phyloP scores from a whole-genome alignment of 2,797 vertebrate species.

The Thunnus albacares region DNA sequence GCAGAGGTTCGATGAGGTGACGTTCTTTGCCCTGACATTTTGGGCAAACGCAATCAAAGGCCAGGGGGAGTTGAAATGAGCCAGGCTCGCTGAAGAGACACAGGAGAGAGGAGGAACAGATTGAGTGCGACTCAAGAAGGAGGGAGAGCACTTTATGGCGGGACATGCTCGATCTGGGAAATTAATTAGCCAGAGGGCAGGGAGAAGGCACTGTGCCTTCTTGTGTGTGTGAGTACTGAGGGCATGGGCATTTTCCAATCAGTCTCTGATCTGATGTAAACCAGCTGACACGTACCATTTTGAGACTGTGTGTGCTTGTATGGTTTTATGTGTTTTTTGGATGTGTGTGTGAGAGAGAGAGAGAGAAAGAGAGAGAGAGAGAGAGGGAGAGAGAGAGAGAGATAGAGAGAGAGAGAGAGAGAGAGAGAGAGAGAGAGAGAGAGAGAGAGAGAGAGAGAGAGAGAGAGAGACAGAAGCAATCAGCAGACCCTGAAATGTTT shows the following conservation, averaged over 20 bases:
- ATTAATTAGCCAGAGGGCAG: slow-evolving; percentile 80
- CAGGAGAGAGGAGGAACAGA: slow-evolving; percentile 70
- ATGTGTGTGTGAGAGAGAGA: slow-evolving; percentile 12
- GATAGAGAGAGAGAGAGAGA: slow-evolving; percentile 23
- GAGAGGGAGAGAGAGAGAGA: not conserved
- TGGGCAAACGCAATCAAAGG: slow-evolving; percentile 71
- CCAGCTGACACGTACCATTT: slow-evolving; percentile 66
- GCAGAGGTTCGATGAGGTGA: slow-evolving; percentile 46
- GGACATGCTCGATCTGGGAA: slow-evolving; percentile 82
- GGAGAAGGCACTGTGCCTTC: slow-evolving; percentile 58
- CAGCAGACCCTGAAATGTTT: slow-evolving; percentile 53
- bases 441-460: not conserved
- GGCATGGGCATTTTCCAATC: slow-evolving; percentile 68
- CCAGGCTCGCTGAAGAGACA: slow-evolving; percentile 57
- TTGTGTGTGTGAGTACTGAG: slow-evolving; percentile 40
- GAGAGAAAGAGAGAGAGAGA: not conserved
- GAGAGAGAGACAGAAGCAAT: slow-evolving; percentile 42
- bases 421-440: not conserved
- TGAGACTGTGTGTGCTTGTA: slow-evolving; percentile 44
- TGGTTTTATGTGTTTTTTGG: slow-evolving; percentile 31
- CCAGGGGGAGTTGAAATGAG: slow-evolving; percentile 67
- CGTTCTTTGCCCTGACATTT: slow-evolving; percentile 68
- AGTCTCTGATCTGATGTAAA: slow-evolving; percentile 73
- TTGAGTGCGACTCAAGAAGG: slow-evolving; percentile 71
- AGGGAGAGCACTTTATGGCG: slow-evolving; percentile 75